Conservation (phyloP, 1,140 invertebrate genomes). For the Eumaeus atala region DNA sequence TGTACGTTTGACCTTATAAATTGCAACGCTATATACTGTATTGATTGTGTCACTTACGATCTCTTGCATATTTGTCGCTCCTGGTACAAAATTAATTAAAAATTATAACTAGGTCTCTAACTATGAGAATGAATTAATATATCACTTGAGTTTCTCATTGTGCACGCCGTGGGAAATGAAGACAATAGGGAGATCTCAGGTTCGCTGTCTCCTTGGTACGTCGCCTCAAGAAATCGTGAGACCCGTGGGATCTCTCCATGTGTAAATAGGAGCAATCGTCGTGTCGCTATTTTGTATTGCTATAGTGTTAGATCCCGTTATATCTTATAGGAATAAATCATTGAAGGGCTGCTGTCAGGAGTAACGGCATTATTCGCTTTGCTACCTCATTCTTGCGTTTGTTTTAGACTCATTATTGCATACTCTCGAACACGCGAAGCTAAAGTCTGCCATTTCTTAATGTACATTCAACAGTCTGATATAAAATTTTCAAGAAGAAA, state of each 20-base stretch:
- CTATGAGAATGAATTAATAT: slow-evolving; percentile 43
- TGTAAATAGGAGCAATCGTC: slow-evolving; percentile 39
- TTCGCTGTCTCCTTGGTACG: slow-evolving; percentile 34
- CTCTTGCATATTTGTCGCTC: slow-evolving; percentile 2
- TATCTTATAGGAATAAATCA: slow-evolving; percentile 9
- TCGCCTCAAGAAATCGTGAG: slow-evolving; percentile 53
- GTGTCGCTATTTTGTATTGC: slow-evolving; percentile 28
- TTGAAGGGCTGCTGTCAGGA: neutral
- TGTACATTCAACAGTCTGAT: no score
- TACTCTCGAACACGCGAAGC: no score
- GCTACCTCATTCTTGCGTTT: neutral
- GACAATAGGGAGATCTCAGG: slow-evolving; percentile 53
- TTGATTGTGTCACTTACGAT: neutral
- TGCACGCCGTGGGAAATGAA: slow-evolving; percentile 44
- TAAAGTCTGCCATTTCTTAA: no score
- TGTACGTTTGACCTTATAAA: no score
- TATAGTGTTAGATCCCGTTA: slow-evolving; percentile 16
- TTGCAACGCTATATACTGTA: no score
- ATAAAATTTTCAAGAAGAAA: no score
- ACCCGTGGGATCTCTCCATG: slow-evolving; percentile 41
- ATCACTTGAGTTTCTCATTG: slow-evolving; percentile 46
- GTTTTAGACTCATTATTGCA: no score
- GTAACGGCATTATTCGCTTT: neutral
- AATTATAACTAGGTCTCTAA: slow-evolving; percentile 21
- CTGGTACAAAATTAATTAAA: slow-evolving; percentile 8